These are phyloP conservation scores for Microctonus brassicae DNA, from an alignment of 2,888 invertebrate species.

Conservation along the genomic window DNA sequence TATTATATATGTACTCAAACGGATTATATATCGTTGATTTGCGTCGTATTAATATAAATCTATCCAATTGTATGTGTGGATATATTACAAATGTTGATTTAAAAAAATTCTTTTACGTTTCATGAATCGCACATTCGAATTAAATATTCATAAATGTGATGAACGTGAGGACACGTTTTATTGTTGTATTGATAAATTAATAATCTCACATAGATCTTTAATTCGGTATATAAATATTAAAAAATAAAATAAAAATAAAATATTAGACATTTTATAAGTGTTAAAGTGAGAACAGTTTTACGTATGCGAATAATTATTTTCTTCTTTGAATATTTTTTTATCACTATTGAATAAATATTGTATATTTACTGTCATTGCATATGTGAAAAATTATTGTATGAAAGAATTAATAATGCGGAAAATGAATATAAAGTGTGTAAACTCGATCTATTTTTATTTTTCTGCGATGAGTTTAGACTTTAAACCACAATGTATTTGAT, in stretches of 20 bases:
- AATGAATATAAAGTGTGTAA: not conserved
- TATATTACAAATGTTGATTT: not conserved
- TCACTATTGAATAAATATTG: not conserved
- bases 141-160: not conserved
- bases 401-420: not conserved
- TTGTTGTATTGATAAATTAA: not conserved
- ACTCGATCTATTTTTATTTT: not conserved
- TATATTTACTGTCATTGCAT: no score
- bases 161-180: not conserved
- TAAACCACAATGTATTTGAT: not conserved
- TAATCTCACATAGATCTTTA: not conserved
- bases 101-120: conserved; percentile 1
- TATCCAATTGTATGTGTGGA: no score
- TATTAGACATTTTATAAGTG: not conserved
- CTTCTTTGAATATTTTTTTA: not conserved
- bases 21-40: conserved; percentile 2
- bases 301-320: not conserved
- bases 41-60: not conserved
- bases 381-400: no score
- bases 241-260: no score
- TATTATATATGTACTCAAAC: not conserved
- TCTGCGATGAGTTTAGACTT: not conserved
- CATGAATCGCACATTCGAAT: conserved; percentile 9
- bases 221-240: no score
- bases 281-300: not conserved